Conservation (phyloP, 35 echinoderm and acorn worm genomes). For the Nesometra sesokonis region DNA sequence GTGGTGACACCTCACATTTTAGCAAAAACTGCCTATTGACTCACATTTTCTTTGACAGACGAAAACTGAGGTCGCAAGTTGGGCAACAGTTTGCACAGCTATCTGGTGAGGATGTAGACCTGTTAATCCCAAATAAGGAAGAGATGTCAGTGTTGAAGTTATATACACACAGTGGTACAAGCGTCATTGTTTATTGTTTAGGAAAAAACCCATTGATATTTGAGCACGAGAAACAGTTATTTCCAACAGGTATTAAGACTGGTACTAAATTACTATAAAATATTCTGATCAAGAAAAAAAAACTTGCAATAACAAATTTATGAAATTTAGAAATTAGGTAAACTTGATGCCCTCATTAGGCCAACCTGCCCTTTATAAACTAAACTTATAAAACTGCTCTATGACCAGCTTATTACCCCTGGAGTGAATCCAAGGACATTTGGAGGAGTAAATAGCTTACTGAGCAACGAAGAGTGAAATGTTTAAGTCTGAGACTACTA, state of each 20-base stretch:
- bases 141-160: slow-evolving; percentile 86
- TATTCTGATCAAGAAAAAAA: too few species aligned
- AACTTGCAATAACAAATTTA: too few species aligned
- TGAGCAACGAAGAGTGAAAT: too few species aligned
- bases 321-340: too few species aligned
- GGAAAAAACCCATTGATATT: slow-evolving; percentile 71
- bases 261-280: too few species aligned
- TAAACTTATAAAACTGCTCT: too few species aligned
- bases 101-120: slow-evolving; percentile 36
- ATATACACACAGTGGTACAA: slow-evolving; percentile 46
- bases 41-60: slow-evolving; percentile 4
- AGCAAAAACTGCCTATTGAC: not conserved
- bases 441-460: too few species aligned
- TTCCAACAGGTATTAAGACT: slow-evolving; percentile 81
- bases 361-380: too few species aligned
- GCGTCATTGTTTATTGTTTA: slow-evolving; percentile 50
- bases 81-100: slow-evolving; percentile 44
- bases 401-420: too few species aligned
- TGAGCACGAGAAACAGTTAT: slow-evolving; percentile 65
- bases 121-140: slow-evolving; percentile 76
- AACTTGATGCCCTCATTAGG: too few species aligned
- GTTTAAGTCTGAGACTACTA: too few species aligned
- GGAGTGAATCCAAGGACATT: too few species aligned
- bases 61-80: slow-evolving; percentile 23
- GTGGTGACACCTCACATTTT: not conserved